phyloP scores from a whole-genome alignment of 2,797 vertebrate genomes.

The Euthynnus affinis region DNA sequence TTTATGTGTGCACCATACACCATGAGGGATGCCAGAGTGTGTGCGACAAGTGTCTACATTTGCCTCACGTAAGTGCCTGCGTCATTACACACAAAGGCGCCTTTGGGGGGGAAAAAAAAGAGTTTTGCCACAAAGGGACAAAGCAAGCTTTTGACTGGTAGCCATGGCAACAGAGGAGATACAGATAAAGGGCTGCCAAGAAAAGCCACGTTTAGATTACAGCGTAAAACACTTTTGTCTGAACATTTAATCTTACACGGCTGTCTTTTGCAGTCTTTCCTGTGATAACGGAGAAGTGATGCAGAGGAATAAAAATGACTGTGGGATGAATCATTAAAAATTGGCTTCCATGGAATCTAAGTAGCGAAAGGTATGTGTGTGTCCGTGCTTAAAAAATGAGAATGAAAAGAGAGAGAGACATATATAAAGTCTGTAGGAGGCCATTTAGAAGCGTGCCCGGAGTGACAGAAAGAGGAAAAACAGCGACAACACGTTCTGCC shows the following conservation, averaged over 20 bases:
- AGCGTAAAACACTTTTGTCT: constrained; percentile 60
- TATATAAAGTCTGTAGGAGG: constrained; percentile 22
- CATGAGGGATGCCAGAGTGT: constrained; percentile 1
- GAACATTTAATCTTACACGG: constrained; percentile 63
- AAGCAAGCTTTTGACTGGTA: constrained; percentile 82
- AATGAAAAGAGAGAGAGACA: neutral
- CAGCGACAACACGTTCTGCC: constrained; percentile 33
- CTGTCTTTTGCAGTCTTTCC: constrained; percentile 42
- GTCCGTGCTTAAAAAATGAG: constrained; percentile 24
- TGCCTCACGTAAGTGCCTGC: constrained; percentile 58
- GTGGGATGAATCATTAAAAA: constrained; percentile 38
- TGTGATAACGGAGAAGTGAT: constrained; percentile 33
- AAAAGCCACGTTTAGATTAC: constrained; percentile 77
- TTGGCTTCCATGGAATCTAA: constrained; percentile 40
- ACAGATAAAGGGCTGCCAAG: constrained; percentile 80
- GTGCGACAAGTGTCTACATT: constrained; percentile 59
- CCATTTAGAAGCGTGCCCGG: constrained; percentile 36
- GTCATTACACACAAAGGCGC: constrained; percentile 71
- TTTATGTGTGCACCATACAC: neutral
- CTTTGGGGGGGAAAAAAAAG: constrained; percentile 24
- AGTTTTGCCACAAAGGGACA: constrained; percentile 79
- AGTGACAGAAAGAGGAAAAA: constrained; percentile 52
- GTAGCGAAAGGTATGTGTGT: constrained; percentile 46
- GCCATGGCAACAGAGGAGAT: constrained; percentile 82
- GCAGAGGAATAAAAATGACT: constrained; percentile 36